Evolutionary conservation across 2,888 invertebrate species (phyloP).

Genomic region (Operophtera brumata): DNA sequence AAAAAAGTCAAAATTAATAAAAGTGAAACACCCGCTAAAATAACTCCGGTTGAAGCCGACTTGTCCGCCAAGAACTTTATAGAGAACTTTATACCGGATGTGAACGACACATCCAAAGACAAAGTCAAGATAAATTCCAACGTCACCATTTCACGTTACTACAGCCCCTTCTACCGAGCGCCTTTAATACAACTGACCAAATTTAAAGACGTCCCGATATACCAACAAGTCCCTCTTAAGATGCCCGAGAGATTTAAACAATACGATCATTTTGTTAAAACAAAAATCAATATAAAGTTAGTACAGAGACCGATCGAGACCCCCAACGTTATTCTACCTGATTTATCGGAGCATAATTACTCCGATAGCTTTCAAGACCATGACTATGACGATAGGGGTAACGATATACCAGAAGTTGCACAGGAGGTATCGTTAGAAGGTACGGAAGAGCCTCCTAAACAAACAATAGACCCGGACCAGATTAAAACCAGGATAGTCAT

Average conservation of each 20-base stretch:
- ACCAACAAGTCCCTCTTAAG: constrained; percentile 31
- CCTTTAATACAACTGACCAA: constrained; percentile 54
- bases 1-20: constrained; percentile 42
- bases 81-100: constrained; percentile 64
- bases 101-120: constrained; percentile 33
- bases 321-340: neutral
- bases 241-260: constrained; percentile 57
- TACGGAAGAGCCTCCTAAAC: constrained; percentile 39
- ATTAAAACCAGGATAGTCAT: constrained; percentile 47
- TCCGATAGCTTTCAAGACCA: constrained; percentile 27
- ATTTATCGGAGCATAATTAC: constrained; percentile 16
- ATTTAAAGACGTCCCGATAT: constrained; percentile 35
- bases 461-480: neutral
- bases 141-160: constrained; percentile 41
- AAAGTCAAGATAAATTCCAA: constrained; percentile 21
- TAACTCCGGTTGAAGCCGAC: constrained; percentile 40
- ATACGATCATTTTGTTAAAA: constrained; percentile 30
- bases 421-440: constrained; percentile 61
- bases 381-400: constrained; percentile 28
- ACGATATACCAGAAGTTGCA: constrained; percentile 61
- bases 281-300: constrained; percentile 44
- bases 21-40: constrained; percentile 35
- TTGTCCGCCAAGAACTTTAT: constrained; percentile 63
- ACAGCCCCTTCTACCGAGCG: constrained; percentile 15
- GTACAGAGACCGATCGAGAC: constrained; percentile 27